Base-by-base conservation (phyloP, 2,888 invertebrate species). In the Acrocyrtus sp. region DNA sequence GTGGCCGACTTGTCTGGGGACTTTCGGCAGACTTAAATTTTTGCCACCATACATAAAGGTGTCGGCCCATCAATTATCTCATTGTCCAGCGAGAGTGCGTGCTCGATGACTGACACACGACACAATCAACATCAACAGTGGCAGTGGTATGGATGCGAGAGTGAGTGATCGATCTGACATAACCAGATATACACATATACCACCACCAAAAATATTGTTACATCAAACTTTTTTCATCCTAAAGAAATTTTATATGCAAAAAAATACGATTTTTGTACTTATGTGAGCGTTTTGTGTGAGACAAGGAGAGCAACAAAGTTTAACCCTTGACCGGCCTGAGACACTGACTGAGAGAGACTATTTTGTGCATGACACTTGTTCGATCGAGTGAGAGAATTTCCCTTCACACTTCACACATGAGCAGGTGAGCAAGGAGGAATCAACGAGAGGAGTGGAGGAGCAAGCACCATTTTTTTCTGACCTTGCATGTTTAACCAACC, bases 401-500 rank as follows among this genome's bases (percentile, higher is more conserved):
- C n/a, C n/a, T n/a, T n/a, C n/a, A n/a, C n/a, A n/a, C n/a, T n/a
- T n/a, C n/a, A n/a, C n/a, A n/a, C n/a, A n/a, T n/a, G n/a, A n/a
- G n/a, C n/a, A n/a, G n/a, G n/a, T n/a, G n/a, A n/a, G n/a, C n/a
- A n/a, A n/a, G n/a, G n/a, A n/a, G n/a, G n/a, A 51, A 45, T 27
- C 24, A 53, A 67, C 58, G 51, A 54, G 45, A 65, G 56, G 54
- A 50, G 51, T 65, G 43, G 34, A 56, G 39, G 68, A 60, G 47
- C 47, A 61, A 69, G 61, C 69, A 50, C 53, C 53, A 41, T 39
- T 62, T 41, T 50, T 61, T 61, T 51, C 39, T 69, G 68, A 68
- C 57, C 65, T 65, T 65, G 65, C 65, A 65, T 65, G 63, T 53
- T 60, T 53, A 56, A 68, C 68, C 68, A 70, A 63, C 63, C 70